Conservation (phyloP, 2,797 vertebrate genomes). For the Lophotriccus pileatus region DNA sequence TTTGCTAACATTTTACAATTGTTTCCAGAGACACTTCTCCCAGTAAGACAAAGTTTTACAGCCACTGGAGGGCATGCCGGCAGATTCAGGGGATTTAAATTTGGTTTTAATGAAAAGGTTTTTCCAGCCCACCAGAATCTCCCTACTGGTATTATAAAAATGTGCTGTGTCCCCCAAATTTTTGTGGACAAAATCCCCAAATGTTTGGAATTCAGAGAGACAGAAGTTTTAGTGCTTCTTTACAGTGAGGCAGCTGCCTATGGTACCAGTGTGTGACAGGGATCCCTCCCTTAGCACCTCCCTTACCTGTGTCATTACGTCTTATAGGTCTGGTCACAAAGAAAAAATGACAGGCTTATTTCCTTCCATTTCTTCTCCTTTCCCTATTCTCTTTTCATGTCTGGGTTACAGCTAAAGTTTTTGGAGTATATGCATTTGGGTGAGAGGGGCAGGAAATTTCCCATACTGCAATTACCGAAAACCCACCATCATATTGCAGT, state of each 20-base stretch:
- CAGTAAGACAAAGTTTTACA: background rate
- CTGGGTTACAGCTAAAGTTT: background rate
- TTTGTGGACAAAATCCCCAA: background rate
- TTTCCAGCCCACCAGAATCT: background rate
- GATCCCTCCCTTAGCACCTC: background rate
- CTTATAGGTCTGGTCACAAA: background rate
- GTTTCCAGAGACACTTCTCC: conserved; percentile 28
- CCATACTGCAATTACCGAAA: background rate
- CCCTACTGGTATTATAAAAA: background rate
- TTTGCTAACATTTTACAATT: conserved; percentile 59
- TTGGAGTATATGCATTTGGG: background rate
- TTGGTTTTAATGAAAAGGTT: background rate
- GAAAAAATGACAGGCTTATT: background rate
- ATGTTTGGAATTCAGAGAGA: background rate
- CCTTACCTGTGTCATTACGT: background rate
- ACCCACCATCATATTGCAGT: background rate
- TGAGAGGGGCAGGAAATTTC: rapidly evolving
- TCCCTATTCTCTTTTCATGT: background rate
- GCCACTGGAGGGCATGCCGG: conserved; percentile 18
- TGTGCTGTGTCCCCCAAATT: rapidly evolving
- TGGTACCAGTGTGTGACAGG: background rate
- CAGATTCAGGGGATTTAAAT: background rate
- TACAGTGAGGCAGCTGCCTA: background rate
- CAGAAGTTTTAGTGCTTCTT: background rate
- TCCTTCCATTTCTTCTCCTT: background rate